Evolutionary conservation across 2,113 vertebrate genomes (phyloP).

Genomic region (Furnarius figulus): DNA sequence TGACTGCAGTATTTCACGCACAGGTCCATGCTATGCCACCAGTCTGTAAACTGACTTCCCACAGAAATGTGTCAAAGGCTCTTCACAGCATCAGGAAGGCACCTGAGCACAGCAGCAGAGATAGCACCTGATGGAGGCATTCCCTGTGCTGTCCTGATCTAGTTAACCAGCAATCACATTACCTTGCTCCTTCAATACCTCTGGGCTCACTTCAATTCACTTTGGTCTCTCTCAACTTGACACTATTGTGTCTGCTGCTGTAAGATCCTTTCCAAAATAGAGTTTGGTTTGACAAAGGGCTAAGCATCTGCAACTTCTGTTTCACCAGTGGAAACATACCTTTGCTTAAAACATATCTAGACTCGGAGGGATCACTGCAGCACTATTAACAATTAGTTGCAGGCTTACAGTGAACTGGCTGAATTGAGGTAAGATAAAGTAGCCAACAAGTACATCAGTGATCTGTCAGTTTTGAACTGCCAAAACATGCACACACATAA

Average conservation of each 20-base stretch:
- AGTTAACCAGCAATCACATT: conserved; percentile 22
- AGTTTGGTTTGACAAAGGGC: background rate
- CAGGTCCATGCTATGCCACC: background rate
- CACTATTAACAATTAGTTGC: background rate
- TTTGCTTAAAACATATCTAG: background rate
- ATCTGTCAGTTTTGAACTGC: background rate
- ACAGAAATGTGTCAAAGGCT: background rate
- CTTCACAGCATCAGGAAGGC: background rate
- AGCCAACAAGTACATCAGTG: background rate
- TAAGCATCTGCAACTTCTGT: background rate
- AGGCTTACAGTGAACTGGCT: background rate
- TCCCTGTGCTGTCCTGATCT: background rate
- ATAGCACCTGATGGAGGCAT: background rate
- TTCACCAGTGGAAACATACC: background rate
- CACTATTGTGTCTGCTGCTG: background rate
- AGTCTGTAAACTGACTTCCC: background rate
- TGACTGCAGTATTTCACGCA: background rate
- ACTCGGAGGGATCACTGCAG: background rate
- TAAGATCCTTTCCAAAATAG: background rate
- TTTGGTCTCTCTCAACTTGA: background rate
- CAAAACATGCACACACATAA: background rate
- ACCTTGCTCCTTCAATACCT: conserved; percentile 3
- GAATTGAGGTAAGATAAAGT: background rate
- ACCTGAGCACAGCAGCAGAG: background rate
- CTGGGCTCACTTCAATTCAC: conserved; percentile 27